Conservation (phyloP, 2,113 vertebrate genomes). For the Holacanthus passer region DNA sequence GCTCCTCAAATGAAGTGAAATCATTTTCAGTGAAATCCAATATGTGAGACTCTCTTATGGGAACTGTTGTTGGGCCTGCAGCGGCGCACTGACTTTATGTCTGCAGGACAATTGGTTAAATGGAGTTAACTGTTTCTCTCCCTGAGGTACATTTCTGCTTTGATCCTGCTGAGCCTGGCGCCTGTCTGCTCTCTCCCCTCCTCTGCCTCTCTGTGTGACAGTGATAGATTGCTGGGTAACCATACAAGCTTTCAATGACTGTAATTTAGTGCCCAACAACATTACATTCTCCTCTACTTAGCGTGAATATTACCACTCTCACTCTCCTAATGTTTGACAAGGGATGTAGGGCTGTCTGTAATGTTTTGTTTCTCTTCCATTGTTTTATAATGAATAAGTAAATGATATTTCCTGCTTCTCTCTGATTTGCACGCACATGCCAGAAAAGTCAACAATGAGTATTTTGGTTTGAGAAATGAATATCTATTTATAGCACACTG, state of each 20-base stretch:
- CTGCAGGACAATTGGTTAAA: constrained; percentile 78
- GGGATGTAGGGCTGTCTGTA: constrained; percentile 50
- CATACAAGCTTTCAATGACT: constrained; percentile 77
- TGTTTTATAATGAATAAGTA: constrained; percentile 73
- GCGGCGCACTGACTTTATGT: constrained; percentile 62
- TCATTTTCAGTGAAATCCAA: constrained; percentile 69
- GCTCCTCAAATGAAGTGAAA: constrained; percentile 71
- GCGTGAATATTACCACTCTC: constrained; percentile 70
- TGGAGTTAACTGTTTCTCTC: constrained; percentile 78
- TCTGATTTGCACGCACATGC: constrained; percentile 56
- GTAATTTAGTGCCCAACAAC: constrained; percentile 78
- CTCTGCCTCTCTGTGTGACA: constrained; percentile 70
- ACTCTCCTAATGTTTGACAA: constrained; percentile 60
- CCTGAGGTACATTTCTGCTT: constrained; percentile 79
- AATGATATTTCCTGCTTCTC: constrained; percentile 75
- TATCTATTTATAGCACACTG: constrained; percentile 7
- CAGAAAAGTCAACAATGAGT: constrained; percentile 65
- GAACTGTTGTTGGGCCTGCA: constrained; percentile 60
- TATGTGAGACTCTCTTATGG: constrained; percentile 55
- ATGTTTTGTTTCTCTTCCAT: constrained; percentile 65
- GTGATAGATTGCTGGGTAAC: constrained; percentile 79
- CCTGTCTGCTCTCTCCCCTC: constrained; percentile 77
- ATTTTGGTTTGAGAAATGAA: constrained; percentile 62
- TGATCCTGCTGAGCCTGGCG: constrained; percentile 83
- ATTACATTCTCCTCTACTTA: constrained; percentile 73